Conservation (phyloP, 2,888 invertebrate species). For the Latrodectus elegans region DNA sequence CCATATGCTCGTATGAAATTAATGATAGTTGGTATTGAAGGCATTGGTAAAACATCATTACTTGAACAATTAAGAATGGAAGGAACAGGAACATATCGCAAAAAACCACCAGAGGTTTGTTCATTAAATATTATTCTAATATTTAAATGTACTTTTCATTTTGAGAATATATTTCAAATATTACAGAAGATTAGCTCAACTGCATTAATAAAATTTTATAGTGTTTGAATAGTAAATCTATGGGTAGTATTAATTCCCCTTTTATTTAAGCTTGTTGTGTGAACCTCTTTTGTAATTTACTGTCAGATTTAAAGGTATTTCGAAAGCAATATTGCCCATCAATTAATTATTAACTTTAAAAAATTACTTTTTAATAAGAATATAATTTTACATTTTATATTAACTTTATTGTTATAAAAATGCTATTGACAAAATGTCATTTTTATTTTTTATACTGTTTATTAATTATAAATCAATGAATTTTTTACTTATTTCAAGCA, state of each 20-base stretch:
- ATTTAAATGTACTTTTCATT: background rate
- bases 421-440: background rate
- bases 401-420: background rate
- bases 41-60: constrained; percentile 90
- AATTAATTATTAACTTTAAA: background rate
- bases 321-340: background rate
- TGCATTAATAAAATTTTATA: too few species aligned
- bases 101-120: constrained; percentile 81
- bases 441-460: too few species aligned
- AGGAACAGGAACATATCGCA: constrained; percentile 82
- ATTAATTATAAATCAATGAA: too few species aligned
- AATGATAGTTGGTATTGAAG: constrained; percentile 94
- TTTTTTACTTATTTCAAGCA: constrained; percentile 79
- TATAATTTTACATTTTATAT: background rate
- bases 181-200: too few species aligned
- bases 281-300: background rate
- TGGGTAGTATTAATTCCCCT: too few species aligned
- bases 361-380: background rate
- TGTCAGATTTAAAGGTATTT: background rate
- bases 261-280: too few species aligned
- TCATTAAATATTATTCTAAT: background rate
- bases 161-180: background rate
- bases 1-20: constrained; percentile 96
- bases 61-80: constrained; percentile 91
- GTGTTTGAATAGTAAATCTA: too few species aligned